phyloP scores from a whole-genome alignment of 1,140 invertebrate genomes.

The Saccostrea echinata region DNA sequence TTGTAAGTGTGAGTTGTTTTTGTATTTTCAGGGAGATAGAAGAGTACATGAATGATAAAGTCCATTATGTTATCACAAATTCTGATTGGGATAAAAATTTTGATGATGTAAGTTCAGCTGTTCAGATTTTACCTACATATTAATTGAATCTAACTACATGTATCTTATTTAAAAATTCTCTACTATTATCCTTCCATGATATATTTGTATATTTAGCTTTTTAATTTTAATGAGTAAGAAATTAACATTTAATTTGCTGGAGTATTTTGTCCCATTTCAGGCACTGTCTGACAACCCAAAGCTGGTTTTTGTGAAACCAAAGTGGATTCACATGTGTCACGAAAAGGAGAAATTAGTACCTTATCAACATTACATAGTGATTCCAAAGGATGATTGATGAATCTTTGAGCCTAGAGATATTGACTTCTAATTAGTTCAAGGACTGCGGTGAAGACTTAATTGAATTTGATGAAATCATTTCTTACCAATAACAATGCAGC shows the following conservation, averaged over 20 bases:
- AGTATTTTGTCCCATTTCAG: slow-evolving; percentile 61
- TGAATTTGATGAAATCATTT: too few relatives aligned
- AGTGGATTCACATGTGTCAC: slow-evolving; percentile 79
- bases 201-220: not conserved
- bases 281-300: slow-evolving; percentile 77
- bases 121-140: not conserved
- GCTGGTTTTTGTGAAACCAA: slow-evolving; percentile 79
- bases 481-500: too few relatives aligned
- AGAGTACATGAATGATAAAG: slow-evolving; percentile 78
- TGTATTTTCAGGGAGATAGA: slow-evolving; percentile 75
- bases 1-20: not conserved
- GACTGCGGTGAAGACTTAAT: too few relatives aligned
- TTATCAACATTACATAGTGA: slow-evolving; percentile 73
- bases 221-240: not conserved
- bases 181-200: too few relatives aligned
- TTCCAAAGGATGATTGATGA: slow-evolving; percentile 59
- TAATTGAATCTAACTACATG: not conserved
- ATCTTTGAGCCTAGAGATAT: too few relatives aligned
- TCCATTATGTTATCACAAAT: slow-evolving; percentile 78
- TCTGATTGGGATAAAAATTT: slow-evolving; percentile 79
- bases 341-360: slow-evolving; percentile 73
- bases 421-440: too few relatives aligned
- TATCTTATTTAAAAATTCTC: too few relatives aligned
- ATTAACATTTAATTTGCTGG: not conserved
- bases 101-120: slow-evolving; percentile 74